Evolutionary conservation across 2,113 vertebrate genomes (phyloP), one percentile per base, ranked within the genome.

Genomic region (Penelope pileata): DNA sequence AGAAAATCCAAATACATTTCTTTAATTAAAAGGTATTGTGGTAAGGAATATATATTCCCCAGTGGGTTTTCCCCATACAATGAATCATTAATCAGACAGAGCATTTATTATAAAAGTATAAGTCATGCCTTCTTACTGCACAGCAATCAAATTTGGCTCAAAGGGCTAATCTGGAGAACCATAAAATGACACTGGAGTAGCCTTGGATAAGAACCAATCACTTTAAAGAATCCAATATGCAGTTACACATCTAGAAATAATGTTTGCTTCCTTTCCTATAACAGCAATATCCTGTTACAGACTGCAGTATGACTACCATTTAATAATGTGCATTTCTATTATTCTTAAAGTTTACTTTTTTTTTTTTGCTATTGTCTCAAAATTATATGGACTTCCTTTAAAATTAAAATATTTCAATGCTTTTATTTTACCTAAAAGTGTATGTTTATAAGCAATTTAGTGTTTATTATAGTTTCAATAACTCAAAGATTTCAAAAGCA

Each of bases 111-210:
- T n/a, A 34, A 16, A 96, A 86, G 50, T 48, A 34, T 64, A 93
- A 95, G 23, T 78, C 77, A 75, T 78, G 59, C 60, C 80, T 59
- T 54, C 87, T 83, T 94, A 73, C 42, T 69, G 48, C 77, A 89
- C 7, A 85, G 63, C 42, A 79, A 91, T 86, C 66, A 66, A 73
- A 91, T 77, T 40, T 74, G 76, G 29, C 38, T 73, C 83, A 67
- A 63, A 87, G 58, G 91, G 73, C 53, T 82, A 64, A 75, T 78
- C 51, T 77, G 70, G 50, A 88, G 87, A 95, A 75, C 68, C 32
- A 75, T 27, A 34, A 93, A 93, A 70, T 16, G 12, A 50, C 51
- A 62, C 58, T 63, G 22, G 86, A 86, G 47, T 42, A 91, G 69
- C 32, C 83, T 68, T 84, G 66, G 48, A 68, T 48, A 81, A 86